These are phyloP conservation scores for Pantelozetes paolii DNA, from an alignment of 2,888 invertebrate species.

Conservation along the genomic window DNA sequence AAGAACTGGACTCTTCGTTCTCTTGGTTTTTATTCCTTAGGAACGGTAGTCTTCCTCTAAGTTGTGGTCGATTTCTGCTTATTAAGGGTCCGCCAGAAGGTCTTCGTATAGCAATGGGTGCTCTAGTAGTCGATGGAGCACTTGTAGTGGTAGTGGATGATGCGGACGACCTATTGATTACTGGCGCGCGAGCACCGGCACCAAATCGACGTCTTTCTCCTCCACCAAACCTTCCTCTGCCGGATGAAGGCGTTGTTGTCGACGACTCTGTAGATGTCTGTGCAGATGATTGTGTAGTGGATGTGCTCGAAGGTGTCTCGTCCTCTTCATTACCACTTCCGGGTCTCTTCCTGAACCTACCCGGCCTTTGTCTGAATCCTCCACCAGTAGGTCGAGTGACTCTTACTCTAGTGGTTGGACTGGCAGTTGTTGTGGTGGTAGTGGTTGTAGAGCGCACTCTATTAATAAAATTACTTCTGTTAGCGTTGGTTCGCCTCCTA, in stretches of 20 bases:
- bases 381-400: background rate
- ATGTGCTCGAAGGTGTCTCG: background rate
- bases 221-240: background rate
- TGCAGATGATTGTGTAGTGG: background rate
- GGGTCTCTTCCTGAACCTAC: conserved; percentile 10
- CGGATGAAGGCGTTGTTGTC: background rate
- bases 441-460: conserved; percentile 35
- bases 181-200: background rate
- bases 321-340: background rate
- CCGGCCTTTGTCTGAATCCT: background rate
- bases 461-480: conserved; percentile 12
- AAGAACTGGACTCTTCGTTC: background rate
- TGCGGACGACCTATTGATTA: background rate
- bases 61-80: conserved; percentile 32
- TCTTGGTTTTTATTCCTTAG: conserved; percentile 11
- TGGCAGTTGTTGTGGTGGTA: conserved; percentile 34
- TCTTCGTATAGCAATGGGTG: background rate
- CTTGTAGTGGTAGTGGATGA: conserved; percentile 12
- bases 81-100: conserved; percentile 19
- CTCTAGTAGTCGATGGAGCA: background rate
- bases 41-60: conserved; percentile 33
- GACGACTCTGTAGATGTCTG: background rate
- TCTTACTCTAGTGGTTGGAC: conserved; percentile 12
- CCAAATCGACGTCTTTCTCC: background rate
- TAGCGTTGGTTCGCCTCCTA: background rate